phyloP scores from a whole-genome alignment of 2,113 vertebrate genomes.

The Sinocyclocheilus rhinocerous region DNA sequence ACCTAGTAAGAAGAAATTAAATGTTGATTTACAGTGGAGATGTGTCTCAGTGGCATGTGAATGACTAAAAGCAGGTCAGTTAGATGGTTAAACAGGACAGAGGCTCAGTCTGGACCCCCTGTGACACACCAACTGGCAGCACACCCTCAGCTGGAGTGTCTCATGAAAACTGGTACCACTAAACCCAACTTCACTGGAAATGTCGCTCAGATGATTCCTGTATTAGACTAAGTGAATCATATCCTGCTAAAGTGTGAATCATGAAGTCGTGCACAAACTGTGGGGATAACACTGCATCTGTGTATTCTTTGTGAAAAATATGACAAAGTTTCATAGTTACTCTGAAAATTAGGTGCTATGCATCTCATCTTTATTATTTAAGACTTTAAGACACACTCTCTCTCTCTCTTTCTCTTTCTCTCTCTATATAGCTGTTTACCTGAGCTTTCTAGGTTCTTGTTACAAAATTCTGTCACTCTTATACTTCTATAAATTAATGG shows the following conservation, averaged over 20 bases:
- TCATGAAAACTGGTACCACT: conserved; percentile 8
- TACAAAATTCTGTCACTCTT: background rate
- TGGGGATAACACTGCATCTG: background rate
- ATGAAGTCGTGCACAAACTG: conserved; percentile 15
- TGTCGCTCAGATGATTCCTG: conserved; percentile 11
- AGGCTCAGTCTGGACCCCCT: conserved; percentile 26
- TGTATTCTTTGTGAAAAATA: background rate
- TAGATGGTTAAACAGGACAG: conserved; percentile 32
- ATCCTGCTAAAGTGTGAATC: conserved; percentile 40
- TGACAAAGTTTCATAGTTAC: background rate
- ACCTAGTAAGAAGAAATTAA: background rate
- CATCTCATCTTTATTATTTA: background rate
- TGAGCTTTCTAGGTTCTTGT: background rate
- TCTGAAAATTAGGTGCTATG: background rate
- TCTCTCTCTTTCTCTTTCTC: too few relatives aligned
- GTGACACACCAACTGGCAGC: conserved; percentile 40
- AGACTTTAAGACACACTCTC: too few relatives aligned
- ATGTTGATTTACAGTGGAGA: conserved; percentile 14
- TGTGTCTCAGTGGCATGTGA: background rate
- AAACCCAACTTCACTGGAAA: conserved; percentile 45
- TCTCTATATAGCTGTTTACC: background rate
- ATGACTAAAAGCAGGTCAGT: conserved; percentile 38
- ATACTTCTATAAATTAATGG: background rate
- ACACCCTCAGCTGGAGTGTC: conserved; percentile 30
- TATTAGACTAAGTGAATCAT: conserved; percentile 34